These are phyloP conservation scores for Epinotia bilunana DNA, from an alignment of 2,888 invertebrate species.

Conservation along the genomic window DNA sequence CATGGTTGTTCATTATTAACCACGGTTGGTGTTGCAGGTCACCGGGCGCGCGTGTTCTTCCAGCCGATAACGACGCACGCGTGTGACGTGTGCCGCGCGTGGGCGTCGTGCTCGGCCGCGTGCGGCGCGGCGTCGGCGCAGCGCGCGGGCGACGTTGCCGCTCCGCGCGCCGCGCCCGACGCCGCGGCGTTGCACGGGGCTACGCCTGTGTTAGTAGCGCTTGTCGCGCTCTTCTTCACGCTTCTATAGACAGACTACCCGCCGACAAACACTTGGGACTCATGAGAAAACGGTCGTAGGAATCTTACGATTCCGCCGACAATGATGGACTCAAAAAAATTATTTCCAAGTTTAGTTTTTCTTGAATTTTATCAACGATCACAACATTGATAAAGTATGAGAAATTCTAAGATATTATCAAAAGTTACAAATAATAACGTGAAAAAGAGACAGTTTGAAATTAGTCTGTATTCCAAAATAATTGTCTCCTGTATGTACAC, in stretches of 20 bases:
- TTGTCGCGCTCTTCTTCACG: constrained; percentile 26
- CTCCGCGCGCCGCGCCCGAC: constrained; percentile 47
- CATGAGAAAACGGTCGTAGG: neutral
- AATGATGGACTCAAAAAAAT: neutral
- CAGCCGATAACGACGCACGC: constrained; percentile 87
- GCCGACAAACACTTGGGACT: neutral
- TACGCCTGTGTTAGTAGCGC: constrained; percentile 34
- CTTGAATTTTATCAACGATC: neutral
- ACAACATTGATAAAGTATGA: too few relatives aligned
- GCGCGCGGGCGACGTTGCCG: constrained; percentile 47
- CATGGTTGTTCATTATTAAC: neutral
- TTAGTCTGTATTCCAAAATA: too few relatives aligned
- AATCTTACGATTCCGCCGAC: neutral
- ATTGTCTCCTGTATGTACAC: too few relatives aligned
- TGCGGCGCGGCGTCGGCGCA: constrained; percentile 69
- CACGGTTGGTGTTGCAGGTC: constrained; percentile 82
- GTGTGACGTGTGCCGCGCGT: constrained; percentile 92
- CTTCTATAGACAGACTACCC: neutral
- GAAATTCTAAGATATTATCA: neutral
- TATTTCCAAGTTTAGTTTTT: neutral
- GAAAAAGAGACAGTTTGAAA: neutral
- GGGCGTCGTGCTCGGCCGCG: constrained; percentile 73
- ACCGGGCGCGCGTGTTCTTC: constrained; percentile 93
- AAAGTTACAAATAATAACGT: neutral
- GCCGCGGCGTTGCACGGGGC: constrained; percentile 36